A percentile compares a stretch with the other conserved stretches of the same genome.
Conservation (phyloP, 2,113 vertebrate species). For the Microtus oregoni region DNA sequence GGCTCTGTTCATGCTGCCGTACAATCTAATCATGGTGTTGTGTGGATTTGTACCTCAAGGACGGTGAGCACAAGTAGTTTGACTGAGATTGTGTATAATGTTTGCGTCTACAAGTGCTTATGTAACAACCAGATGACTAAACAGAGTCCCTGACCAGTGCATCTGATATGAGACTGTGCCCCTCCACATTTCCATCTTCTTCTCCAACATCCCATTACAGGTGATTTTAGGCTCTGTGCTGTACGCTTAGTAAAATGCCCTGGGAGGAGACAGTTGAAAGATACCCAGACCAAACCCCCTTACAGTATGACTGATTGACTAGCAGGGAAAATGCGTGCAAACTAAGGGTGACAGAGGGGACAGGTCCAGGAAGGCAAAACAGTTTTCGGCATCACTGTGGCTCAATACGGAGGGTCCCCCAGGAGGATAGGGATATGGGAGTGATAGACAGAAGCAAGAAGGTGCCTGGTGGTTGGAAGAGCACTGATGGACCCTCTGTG, state of each 20-base stretch:
- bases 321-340: neutral
- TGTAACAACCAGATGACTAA: fast-evolving
- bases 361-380: too few relatives aligned
- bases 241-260: neutral
- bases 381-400: fast-evolving
- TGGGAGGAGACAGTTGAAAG: neutral
- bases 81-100: neutral
- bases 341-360: neutral
- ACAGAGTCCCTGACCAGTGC: neutral
- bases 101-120: fast-evolving
- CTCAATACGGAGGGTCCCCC: neutral
- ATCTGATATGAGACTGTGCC: neutral
- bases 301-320: neutral
- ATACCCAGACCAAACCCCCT: neutral
- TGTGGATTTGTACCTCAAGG: neutral
- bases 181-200: neutral
- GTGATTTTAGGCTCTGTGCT: neutral
- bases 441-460: neutral
- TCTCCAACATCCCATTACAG: neutral
- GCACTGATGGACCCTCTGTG: fast-evolving
- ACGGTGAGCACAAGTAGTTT: fast-evolving
- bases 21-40: fast-evolving
- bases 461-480: fast-evolving
- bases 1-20: too few relatives aligned
- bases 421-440: fast-evolving